Evolutionary conservation across 2,113 vertebrate genomes (phyloP).

Genomic region (Embiotoca jacksoni): DNA sequence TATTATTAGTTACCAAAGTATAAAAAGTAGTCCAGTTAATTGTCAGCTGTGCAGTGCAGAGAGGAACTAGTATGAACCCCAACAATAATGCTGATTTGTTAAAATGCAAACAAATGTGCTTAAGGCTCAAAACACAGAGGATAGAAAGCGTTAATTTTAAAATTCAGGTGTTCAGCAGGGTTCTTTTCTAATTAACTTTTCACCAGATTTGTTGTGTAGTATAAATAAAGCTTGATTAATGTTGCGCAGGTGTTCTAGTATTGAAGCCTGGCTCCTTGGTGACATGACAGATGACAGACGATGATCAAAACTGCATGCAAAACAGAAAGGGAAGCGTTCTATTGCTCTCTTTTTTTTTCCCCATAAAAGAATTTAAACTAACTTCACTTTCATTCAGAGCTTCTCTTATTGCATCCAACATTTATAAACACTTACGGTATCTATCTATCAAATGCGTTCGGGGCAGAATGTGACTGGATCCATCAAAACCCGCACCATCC

Average conservation of each 20-base stretch:
- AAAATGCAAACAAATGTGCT: no score
- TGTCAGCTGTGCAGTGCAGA: no score
- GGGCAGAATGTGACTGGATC: background rate
- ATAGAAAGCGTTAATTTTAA: background rate
- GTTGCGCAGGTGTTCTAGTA: background rate
- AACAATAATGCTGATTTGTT: no score
- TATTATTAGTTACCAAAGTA: no score
- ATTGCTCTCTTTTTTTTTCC: background rate
- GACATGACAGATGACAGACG: background rate
- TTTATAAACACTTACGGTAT: background rate
- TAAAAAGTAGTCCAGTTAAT: no score
- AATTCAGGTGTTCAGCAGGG: constrained; percentile 6
- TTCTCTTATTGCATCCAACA: background rate
- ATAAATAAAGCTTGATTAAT: constrained; percentile 2
- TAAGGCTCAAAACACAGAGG: background rate
- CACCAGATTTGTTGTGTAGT: constrained; percentile 1
- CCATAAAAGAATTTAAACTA: background rate
- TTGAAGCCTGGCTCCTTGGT: background rate
- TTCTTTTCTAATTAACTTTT: constrained; percentile 5
- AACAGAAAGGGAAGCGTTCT: background rate
- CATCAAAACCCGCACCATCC: no score
- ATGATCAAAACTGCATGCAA: background rate
- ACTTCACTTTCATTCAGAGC: background rate
- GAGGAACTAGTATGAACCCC: no score
- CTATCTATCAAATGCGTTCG: background rate